Percentiles rank a stretch among this genome's conserved stretches.
phyloP scores from a whole-genome alignment of 2,113 vertebrate species.

The Bothrops jararaca region DNA sequence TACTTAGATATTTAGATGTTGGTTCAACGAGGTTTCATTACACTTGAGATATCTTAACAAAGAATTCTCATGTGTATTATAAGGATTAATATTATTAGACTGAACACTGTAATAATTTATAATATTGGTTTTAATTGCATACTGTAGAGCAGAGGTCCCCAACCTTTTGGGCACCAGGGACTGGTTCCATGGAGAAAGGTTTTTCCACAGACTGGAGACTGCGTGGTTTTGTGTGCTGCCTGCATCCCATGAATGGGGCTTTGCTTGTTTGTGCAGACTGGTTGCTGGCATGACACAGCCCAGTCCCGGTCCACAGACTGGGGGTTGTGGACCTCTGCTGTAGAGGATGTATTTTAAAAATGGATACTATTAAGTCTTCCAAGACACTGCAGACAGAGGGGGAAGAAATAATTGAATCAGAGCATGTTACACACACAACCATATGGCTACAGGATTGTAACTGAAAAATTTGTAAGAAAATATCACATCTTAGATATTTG shows the following conservation, averaged over 20 bases:
- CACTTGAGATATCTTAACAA: conserved; percentile 16
- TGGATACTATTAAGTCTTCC: background rate
- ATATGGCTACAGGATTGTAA: background rate
- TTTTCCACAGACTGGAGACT: background rate
- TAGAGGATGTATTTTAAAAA: background rate
- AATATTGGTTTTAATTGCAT: conserved; percentile 17
- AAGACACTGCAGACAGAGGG: background rate
- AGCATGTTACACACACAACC: background rate
- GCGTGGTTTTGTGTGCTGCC: background rate
- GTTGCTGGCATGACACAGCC: background rate
- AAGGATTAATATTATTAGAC: conserved; percentile 30
- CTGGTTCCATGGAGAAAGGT: background rate
- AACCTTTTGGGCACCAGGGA: background rate
- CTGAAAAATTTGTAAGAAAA: background rate
- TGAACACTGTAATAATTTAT: conserved; percentile 21
- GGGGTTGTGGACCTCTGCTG: background rate
- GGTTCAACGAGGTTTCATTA: background rate
- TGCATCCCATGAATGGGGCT: background rate
- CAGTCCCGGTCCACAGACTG: background rate
- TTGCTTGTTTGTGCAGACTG: background rate
- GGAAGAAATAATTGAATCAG: background rate
- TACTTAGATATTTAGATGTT: conserved; percentile 34
- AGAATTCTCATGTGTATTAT: conserved; percentile 15
- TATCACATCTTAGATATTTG: background rate
- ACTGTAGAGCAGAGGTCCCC: background rate